Evolutionary conservation across 1,140 invertebrate species (phyloP).

Genomic region (Macrobrachium nipponense): DNA sequence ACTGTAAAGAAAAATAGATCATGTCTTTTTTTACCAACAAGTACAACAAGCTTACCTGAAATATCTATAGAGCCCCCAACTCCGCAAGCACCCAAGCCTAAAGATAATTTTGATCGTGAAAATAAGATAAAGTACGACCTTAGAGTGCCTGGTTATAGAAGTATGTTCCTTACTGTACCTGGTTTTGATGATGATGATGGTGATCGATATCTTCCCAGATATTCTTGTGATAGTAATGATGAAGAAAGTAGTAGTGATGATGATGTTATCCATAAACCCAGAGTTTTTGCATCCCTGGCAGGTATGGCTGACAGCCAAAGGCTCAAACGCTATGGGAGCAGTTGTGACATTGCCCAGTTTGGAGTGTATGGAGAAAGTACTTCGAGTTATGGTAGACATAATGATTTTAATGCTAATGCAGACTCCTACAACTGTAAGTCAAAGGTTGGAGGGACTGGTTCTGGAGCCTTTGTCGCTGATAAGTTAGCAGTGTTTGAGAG

Average conservation of each 20-base stretch:
- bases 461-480: slow-evolving; percentile 51
- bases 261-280: slow-evolving; percentile 54
- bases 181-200: slow-evolving; percentile 54
- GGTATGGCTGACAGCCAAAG: slow-evolving; percentile 43
- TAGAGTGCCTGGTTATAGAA: slow-evolving; percentile 58
- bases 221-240: slow-evolving; percentile 38
- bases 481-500: slow-evolving; percentile 61
- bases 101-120: slow-evolving; percentile 41
- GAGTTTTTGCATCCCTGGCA: slow-evolving; percentile 50
- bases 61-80: slow-evolving; percentile 63
- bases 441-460: slow-evolving; percentile 41
- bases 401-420: slow-evolving; percentile 8
- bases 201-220: slow-evolving; percentile 56
- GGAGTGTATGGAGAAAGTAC: background rate
- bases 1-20: slow-evolving; percentile 53
- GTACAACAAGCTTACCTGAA: slow-evolving; percentile 62
- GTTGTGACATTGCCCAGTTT: slow-evolving; percentile 59
- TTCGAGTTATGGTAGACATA: background rate
- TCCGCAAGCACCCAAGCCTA: slow-evolving; percentile 60
- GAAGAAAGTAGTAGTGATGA: slow-evolving; percentile 58
- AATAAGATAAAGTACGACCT: slow-evolving; percentile 53
- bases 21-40: slow-evolving; percentile 58
- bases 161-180: slow-evolving; percentile 62
- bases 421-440: slow-evolving; percentile 26
- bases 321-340: slow-evolving; percentile 60